Evolutionary conservation across 2,113 vertebrate genomes (phyloP), one percentile per base, ranked within the genome.

Genomic region (Cryptomyrus ogoouensis): DNA sequence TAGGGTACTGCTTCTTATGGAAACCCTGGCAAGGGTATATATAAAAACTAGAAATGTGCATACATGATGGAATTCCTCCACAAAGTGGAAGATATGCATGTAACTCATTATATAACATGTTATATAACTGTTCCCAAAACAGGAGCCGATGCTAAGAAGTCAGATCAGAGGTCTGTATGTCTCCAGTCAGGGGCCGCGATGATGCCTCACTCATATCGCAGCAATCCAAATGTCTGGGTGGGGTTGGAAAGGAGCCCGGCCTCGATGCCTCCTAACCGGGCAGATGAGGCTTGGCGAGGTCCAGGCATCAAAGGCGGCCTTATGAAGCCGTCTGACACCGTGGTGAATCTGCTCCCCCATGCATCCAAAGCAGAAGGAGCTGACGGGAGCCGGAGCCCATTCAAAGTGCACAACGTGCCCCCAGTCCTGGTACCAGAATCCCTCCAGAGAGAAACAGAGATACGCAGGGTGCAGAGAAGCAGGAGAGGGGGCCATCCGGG

Each of bases 241-340:
- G 49, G 44, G 53, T 21, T 24, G 21, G 44, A n/a, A 7, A 46
- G 19, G 42, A 5, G 88, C 58, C 83, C 4, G 5, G 46, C 47
- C 49, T 77, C 49, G 35, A 12, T 56, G 35, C n/a, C 44, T 10
- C 62, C 49, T 56, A n/a, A 83, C 70, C 35, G 49, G n/a, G 46
- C 70, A 89, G 88, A 74, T 89, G 49, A 89, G 74, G 31, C 49
- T 53, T 19, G 44, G 46, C 49, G 47, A 49, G 80, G 52, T 35
- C 17, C 35, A 31, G 49, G 52, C 52, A 89, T 83, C 74, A 89
- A 83, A 89, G 88, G 88, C 19, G 35, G 88, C n/a, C 70, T 83
- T 39, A 83, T 47, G 35, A 56, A 50, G 21, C 19, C n/a, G 3
- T 44, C 52, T 39, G 35, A 83, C 70, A 42, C 88, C 13, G 5